Conservation (phyloP, 2,888 invertebrate genomes). For the Sipha maydis region DNA sequence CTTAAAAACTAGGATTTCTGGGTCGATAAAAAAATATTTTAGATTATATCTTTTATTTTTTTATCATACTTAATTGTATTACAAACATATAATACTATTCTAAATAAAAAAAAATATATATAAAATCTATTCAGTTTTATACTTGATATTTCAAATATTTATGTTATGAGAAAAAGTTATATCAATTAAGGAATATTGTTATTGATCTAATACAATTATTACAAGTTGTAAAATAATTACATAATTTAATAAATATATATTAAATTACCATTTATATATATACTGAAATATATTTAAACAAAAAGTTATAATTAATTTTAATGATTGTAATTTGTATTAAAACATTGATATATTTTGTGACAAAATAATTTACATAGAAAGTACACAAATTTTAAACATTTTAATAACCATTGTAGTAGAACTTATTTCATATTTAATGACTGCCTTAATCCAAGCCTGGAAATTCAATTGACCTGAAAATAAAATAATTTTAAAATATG, state of each 20-base stretch:
- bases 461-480: neutral
- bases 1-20: neutral
- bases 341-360: neutral
- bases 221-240: no score
- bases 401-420: neutral
- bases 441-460: neutral
- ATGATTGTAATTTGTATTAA: neutral
- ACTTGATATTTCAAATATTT: no score
- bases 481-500: neutral
- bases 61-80: neutral
- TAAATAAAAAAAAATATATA: neutral
- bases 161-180: no score
- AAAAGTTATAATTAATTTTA: neutral
- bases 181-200: no score
- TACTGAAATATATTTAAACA: neutral
- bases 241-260: no score
- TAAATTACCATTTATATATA: no score
- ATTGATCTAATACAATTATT: no score
- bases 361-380: neutral
- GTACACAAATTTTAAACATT: neutral
- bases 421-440: slow-evolving; percentile 1
- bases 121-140: no score
- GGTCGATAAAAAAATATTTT: neutral
- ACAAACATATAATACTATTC: neutral
- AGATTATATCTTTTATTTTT: no score